Conservation (phyloP, 30 jellyfish, hydroid and myxozoan species). For the Pseudorhiza aurosa region DNA sequence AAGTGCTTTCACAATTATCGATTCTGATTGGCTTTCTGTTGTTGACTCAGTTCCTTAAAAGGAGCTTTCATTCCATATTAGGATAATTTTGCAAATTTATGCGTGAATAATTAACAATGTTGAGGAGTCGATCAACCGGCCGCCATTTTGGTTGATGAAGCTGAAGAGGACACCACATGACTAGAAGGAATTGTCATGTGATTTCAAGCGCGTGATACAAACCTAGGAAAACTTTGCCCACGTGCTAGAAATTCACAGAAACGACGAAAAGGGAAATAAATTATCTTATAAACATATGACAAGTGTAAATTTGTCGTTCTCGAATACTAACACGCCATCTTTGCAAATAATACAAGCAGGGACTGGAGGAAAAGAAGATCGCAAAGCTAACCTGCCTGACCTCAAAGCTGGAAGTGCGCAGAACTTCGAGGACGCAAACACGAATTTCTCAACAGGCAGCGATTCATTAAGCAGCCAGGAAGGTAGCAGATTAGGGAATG, state of each 20-base stretch:
- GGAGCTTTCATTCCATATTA: not conserved
- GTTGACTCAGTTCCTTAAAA: not conserved
- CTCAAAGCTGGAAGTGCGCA: slow-evolving; percentile 25
- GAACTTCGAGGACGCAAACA: slow-evolving; percentile 23
- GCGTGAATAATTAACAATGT: slow-evolving; percentile 13
- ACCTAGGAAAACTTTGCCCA: slow-evolving; percentile 55
- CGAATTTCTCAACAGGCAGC: slow-evolving; percentile 19
- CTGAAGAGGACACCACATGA: slow-evolving; percentile 79
- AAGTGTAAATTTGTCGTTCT: slow-evolving; percentile 45
- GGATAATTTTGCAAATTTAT: slow-evolving; percentile 26
- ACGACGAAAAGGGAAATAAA: not conserved
- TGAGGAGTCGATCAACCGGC: slow-evolving; percentile 15
- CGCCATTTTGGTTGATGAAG: slow-evolving; percentile 53
- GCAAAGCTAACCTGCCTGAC: slow-evolving; percentile 34
- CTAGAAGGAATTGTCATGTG: slow-evolving; percentile 85
- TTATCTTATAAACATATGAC: slow-evolving; percentile 51
- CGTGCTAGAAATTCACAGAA: slow-evolving; percentile 49
- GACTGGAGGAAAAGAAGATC: slow-evolving; percentile 14
- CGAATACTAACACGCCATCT: slow-evolving; percentile 78
- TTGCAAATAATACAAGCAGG: slow-evolving; percentile 30
- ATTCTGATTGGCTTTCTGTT: not conserved
- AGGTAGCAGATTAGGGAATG: slow-evolving; percentile 8
- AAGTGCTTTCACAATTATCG: too few relatives aligned
- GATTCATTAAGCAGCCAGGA: slow-evolving; percentile 24
- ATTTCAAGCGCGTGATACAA: slow-evolving; percentile 84